A percentile compares a stretch with the other conserved stretches of the same genome.
These are phyloP conservation scores for Eilema caniola DNA, from an alignment of 2,888 invertebrate genomes.

Conservation along the genomic window DNA sequence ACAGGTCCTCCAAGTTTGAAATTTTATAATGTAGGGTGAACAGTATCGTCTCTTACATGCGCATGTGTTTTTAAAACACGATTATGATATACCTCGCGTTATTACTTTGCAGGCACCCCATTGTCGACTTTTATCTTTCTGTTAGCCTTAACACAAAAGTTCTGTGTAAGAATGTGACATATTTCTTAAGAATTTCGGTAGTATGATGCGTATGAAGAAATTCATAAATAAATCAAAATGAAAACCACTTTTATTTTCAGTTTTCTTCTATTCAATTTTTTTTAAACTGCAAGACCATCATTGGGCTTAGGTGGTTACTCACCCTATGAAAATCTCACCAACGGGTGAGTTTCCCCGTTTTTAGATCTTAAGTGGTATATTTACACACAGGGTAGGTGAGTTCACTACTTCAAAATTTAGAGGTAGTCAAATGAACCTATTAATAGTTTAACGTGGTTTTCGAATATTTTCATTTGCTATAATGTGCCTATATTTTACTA, in stretches of 20 bases:
- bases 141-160: constrained; percentile 35
- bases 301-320: too few relatives aligned
- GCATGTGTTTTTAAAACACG: constrained; percentile 42
- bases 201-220: constrained; percentile 29
- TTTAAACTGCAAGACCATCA: too few relatives aligned
- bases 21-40: constrained; percentile 57
- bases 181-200: constrained; percentile 43
- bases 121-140: constrained; percentile 39
- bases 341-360: too few relatives aligned
- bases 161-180: constrained; percentile 41
- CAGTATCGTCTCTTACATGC: constrained; percentile 47
- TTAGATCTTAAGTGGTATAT: too few relatives aligned
- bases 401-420: too few relatives aligned
- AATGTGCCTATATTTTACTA: too few relatives aligned
- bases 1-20: constrained; percentile 59
- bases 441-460: too few relatives aligned
- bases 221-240: constrained; percentile 21
- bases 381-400: too few relatives aligned
- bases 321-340: too few relatives aligned
- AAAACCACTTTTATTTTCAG: constrained; percentile 16
- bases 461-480: too few relatives aligned
- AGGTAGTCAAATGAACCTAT: too few relatives aligned
- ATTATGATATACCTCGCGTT: constrained; percentile 35
- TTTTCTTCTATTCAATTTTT: constrained; percentile 5
- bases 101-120: constrained; percentile 45